A percentile compares a stretch with the other conserved stretches of the same genome.
Evolutionary conservation across 2,113 vertebrate genomes (phyloP).

Genomic region (Entelurus aequoreus): DNA sequence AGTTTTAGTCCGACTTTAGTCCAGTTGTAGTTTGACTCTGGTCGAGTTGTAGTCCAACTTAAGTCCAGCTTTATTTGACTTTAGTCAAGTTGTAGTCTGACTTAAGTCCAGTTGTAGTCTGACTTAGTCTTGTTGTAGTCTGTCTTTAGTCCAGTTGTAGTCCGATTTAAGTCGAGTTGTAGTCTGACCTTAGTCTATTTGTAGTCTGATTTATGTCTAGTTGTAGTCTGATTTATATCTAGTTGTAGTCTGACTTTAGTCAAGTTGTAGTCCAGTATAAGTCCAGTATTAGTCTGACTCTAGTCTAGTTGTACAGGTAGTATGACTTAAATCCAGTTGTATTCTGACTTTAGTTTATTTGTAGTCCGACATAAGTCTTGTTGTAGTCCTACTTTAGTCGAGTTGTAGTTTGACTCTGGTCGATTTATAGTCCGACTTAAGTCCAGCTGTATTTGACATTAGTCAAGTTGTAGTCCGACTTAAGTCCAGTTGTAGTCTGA

Average conservation of each 20-base stretch:
- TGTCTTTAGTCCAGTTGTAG: neutral
- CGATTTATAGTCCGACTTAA: neutral
- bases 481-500: too few relatives aligned
- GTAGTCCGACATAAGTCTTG: too few relatives aligned
- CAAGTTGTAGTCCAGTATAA: neutral
- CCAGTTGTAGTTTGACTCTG: too few relatives aligned
- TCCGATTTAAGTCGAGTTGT: neutral
- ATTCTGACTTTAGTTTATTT: too few relatives aligned
- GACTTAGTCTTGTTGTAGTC: neutral
- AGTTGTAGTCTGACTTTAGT: neutral
- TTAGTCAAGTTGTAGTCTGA: too few relatives aligned
- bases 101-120: too few relatives aligned
- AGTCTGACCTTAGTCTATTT: neutral
- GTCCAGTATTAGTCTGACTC: too few relatives aligned
- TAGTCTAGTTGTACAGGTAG: too few relatives aligned
- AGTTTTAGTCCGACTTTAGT: neutral
- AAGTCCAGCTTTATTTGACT: too few relatives aligned
- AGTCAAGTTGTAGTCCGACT: neutral
- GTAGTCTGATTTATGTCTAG: neutral
- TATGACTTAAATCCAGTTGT: too few relatives aligned
- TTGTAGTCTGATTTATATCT: neutral
- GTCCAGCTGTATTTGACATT: neutral
- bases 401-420: neutral
- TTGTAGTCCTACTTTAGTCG: neutral
- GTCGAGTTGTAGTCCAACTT: neutral